phyloP scores from a whole-genome alignment of 2,113 vertebrate species.

The Cyprinodon tularosa region DNA sequence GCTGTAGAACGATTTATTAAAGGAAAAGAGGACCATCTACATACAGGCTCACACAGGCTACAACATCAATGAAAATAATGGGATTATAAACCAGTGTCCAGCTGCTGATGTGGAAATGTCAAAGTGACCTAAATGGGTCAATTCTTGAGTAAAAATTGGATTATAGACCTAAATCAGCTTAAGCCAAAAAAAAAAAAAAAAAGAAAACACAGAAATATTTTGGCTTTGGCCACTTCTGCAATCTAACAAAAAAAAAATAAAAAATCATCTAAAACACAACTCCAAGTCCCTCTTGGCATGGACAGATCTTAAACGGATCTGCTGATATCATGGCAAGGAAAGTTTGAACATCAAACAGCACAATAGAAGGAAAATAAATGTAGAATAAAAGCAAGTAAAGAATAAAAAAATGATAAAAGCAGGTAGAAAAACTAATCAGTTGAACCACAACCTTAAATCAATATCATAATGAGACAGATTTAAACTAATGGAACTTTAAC shows the following conservation, averaged over 20 bases:
- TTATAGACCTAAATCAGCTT: no score
- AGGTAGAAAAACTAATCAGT: no score
- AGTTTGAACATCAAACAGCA: no score
- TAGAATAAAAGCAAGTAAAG: no score
- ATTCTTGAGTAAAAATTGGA: neutral
- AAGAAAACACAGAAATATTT: neutral
- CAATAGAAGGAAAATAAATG: no score
- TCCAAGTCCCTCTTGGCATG: no score
- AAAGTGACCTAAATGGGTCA: neutral
- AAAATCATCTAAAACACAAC: neutral
- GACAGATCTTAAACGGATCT: neutral
- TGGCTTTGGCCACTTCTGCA: neutral
- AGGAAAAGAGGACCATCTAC: neutral
- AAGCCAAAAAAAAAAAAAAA: no score
- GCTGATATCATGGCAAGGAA: neutral
- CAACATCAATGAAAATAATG: neutral
- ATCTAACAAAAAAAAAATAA: neutral
- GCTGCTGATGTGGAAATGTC: no score
- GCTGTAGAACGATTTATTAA: slow-evolving; percentile 9
- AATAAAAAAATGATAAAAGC: no score
- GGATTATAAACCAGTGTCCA: neutral
- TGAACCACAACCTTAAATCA: no score
- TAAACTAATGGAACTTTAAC: no score
- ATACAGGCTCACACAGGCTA: neutral
- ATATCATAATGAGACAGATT: no score